Conservation (phyloP, 2,113 vertebrate species). For the Pachypanchax playfairii region DNA sequence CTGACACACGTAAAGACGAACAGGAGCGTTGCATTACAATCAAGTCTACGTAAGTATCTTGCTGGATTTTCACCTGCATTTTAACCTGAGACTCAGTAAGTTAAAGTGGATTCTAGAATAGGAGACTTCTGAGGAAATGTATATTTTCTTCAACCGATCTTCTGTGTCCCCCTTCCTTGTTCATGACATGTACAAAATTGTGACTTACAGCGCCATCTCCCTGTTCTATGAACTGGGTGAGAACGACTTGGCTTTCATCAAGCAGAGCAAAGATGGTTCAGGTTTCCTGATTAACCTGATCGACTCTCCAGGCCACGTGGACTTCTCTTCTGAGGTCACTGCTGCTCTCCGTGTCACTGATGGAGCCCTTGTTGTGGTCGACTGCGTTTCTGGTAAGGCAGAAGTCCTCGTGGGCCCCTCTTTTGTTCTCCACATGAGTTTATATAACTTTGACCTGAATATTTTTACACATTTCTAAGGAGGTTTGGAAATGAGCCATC, state of each 20-base stretch:
- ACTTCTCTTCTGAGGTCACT: conserved; percentile 97
- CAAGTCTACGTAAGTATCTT: conserved; percentile 90
- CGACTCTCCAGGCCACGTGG: conserved; percentile 94
- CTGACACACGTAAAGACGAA: conserved; percentile 94
- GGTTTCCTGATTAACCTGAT: conserved; percentile 98
- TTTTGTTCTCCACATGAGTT: too few species aligned
- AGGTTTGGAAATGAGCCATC: too few species aligned
- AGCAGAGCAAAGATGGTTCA: conserved; percentile 90
- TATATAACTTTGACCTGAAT: not conserved
- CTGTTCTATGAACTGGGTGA: conserved; percentile 89
- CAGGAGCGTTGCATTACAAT: conserved; percentile 98
- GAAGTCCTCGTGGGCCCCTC: not conserved
- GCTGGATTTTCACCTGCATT: not conserved
- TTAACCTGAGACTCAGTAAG: not conserved
- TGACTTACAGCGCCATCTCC: conserved; percentile 87
- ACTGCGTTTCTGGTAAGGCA: conserved; percentile 93
- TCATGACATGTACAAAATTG: not conserved
- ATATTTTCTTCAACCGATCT: not conserved
- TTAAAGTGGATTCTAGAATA: too few species aligned
- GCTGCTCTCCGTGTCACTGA: conserved; percentile 96
- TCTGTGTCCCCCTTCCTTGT: not conserved
- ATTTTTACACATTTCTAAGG: too few species aligned
- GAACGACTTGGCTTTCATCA: conserved; percentile 93
- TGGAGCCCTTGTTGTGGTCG: conserved; percentile 94
- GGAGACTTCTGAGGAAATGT: not conserved